Evolutionary conservation across 1,140 invertebrate species (phyloP), one percentile per base, ranked within the genome.

Genomic region (Drosophila chauvacae): DNA sequence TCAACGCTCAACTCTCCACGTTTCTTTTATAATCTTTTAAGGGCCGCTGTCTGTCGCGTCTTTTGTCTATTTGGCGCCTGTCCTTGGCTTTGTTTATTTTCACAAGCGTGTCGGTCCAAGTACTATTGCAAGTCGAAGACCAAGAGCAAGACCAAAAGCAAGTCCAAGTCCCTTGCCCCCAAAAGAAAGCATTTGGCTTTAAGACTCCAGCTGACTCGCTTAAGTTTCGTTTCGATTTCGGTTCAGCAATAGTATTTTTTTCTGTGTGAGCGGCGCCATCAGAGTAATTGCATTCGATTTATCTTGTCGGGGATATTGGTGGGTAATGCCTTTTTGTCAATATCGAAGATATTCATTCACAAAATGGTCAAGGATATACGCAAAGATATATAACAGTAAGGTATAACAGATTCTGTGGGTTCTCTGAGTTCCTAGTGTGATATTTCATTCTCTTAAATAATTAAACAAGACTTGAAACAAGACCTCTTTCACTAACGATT

Each of bases 11-110:
- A 28, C 14, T 50, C 39, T 48, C 60, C 55, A 37, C 35, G 53
- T 65, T 77, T 41, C 78, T 73, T 86, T 86, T 86, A 86, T 86
- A 86, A 86, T 86, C 83, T 86, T 81, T 85, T 87, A 79, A 72
- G 83, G 83, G 63, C 60, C 48, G 30, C 73, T 76, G 64, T 86
- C 75, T 71, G 78, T 44, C 65, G 74, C 64, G 69, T 75, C 82
- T 82, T 87, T 86, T 86, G 83, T 86, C 79, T 76, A 72, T 86
- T 85, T 78, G 82, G 44, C 60, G 51, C 60, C 57, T 72, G 82
- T 58, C 69, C 42, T 64, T 79, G 62, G 57, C 75, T 56, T 78
- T 74, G 62, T 87, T 78, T 65, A 69, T 87, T 68, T 86, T 70
- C 18, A 26, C 47, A 30, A 58, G 41, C 57, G 35, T 41, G 65